phyloP scores from a whole-genome alignment of 2,888 invertebrate genomes.

The Linnaemya tessellans region DNA sequence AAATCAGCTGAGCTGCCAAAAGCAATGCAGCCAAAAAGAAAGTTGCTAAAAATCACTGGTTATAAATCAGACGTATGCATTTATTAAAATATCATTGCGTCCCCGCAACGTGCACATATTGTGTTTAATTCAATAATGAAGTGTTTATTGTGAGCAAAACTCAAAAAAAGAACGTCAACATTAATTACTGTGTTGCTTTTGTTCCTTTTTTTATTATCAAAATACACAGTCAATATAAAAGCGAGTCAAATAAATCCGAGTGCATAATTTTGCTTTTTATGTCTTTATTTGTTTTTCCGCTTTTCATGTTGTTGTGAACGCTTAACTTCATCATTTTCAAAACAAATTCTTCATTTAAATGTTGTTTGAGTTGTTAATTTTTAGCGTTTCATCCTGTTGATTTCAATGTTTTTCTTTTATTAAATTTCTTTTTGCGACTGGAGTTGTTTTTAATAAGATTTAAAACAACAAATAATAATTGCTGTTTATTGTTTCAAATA shows the following conservation, averaged over 20 bases:
- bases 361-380: conserved; percentile 28
- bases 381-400: neutral
- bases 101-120: no score
- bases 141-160: conserved; percentile 39
- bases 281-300: neutral
- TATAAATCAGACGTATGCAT: no score
- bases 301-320: neutral
- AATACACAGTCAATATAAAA: conserved; percentile 47
- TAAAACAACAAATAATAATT: conserved; percentile 45
- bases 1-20: no score
- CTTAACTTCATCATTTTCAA: neutral
- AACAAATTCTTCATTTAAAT: neutral
- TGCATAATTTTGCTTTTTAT: conserved; percentile 3
- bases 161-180: conserved; percentile 33
- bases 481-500: conserved; percentile 44
- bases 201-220: conserved; percentile 18
- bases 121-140: conserved; percentile 20
- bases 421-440: neutral
- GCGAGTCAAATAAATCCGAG: conserved; percentile 1
- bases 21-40: no score
- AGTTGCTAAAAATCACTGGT: no score
- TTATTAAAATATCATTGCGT: no score
- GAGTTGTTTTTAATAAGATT: conserved; percentile 7
- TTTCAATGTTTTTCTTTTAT: conserved; percentile 13
- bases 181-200: conserved; percentile 46